Evolutionary conservation across 2,888 invertebrate genomes (phyloP), one percentile per base, ranked within the genome.

Genomic region (Heliconius ismenius): DNA sequence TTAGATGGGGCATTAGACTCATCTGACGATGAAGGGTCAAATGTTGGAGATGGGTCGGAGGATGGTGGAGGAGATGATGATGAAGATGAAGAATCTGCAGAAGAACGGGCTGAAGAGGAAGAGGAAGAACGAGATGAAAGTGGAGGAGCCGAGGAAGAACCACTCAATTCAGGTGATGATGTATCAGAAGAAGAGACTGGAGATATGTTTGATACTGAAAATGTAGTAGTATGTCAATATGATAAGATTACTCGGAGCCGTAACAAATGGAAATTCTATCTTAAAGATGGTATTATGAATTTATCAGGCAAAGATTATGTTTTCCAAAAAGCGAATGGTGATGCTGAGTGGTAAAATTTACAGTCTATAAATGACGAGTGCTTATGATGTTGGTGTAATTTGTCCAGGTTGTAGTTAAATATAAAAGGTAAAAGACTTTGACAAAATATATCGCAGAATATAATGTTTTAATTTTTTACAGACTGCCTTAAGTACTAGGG

Each of bases 211-310:
- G 99, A 99, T 86, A 99, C 99, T 64, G 99, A 99, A 84, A 99
- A 99, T 95, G 99, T 99, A 77, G 98, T 99, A 80, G 99, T 99
- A 78, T 99, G 99, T 91, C 99, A 99, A 92, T 99, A 99, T 94
- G 99, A 99, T 94, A 99, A 99, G 98, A 99, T 99, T 79, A 99
- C 99, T 81, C 96, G 99, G 90, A 99, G 98, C 90, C 97, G 99
- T 86, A 99, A 99, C 92, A 98, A 98, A 92, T 99, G 99, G 99
- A 99, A 99, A 95, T 99, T 99, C 91, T 98, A 98, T 91, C 95
- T 99, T 81, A 99, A 99, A 94, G 99, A 99, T 94, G 99, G 99
- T 78, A 99, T 99, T 81, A 99, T 99, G 99, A 99, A 99, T 95
- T 96, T 99, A 87, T 97, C 97, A 83, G 99, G 99, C 68, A 98